These are phyloP conservation scores for Acipenser oxyrinchus DNA, from an alignment of 2,797 vertebrate genomes.

Conservation along the genomic window DNA sequence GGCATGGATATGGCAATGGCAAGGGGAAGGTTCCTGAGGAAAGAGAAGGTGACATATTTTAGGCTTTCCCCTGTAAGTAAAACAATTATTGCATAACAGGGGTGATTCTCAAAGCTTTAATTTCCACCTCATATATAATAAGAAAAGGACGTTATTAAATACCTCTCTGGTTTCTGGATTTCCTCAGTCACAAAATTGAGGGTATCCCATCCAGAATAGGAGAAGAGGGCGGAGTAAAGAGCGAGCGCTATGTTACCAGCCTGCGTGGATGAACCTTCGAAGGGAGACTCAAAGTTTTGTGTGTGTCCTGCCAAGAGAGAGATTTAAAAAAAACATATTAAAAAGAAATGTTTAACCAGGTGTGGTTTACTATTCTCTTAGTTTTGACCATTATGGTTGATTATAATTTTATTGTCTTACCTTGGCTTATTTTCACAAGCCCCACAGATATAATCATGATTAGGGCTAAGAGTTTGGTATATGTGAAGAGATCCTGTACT, in stretches of 20 bases:
- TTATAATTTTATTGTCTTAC: constrained; percentile 42
- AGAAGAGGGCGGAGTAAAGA: constrained; percentile 79
- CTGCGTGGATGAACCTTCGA: constrained; percentile 64
- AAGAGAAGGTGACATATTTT: constrained; percentile 15
- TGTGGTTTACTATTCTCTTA: not conserved
- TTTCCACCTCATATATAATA: too few species aligned
- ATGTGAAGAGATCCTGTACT: constrained; percentile 76
- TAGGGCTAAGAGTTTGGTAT: constrained; percentile 69
- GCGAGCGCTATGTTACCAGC: constrained; percentile 66
- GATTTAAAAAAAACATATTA: too few species aligned
- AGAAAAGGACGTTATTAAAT: not conserved
- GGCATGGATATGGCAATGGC: constrained; percentile 76
- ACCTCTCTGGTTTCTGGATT: constrained; percentile 78
- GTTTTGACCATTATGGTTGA: not conserved
- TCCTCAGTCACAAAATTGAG: constrained; percentile 84
- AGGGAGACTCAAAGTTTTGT: constrained; percentile 57
- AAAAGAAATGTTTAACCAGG: not conserved
- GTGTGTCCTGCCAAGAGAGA: constrained; percentile 30
- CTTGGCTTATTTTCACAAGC: constrained; percentile 57
- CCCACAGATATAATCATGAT: constrained; percentile 69
- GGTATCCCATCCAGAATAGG: constrained; percentile 79
- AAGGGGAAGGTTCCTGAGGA: constrained; percentile 67
- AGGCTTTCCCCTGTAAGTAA: not conserved
- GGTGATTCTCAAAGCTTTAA: too few species aligned
- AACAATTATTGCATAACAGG: too few species aligned